These are phyloP conservation scores for Hestina assimilis DNA, from an alignment of 1,140 invertebrate genomes.

Conservation along the genomic window DNA sequence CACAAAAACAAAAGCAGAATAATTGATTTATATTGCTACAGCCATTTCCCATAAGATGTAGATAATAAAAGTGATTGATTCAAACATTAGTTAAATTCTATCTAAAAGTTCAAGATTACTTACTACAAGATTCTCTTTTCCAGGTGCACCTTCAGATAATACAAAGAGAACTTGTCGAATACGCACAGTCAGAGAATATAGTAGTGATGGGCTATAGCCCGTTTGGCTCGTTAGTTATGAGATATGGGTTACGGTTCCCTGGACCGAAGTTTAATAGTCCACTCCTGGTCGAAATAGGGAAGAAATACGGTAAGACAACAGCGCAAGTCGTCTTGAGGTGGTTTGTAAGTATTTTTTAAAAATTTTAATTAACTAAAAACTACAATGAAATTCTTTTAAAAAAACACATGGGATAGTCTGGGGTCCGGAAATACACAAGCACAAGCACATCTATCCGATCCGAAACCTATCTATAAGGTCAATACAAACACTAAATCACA, in stretches of 20 bases:
- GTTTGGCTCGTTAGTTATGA: slow-evolving; percentile 82
- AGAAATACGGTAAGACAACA: slow-evolving; percentile 84
- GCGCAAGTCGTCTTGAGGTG: slow-evolving; percentile 83
- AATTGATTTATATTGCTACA: too few relatives aligned
- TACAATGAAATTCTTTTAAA: not conserved
- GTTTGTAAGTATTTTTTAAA: slow-evolving; percentile 75
- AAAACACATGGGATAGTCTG: too few relatives aligned
- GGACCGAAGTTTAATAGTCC: slow-evolving; percentile 81
- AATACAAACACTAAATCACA: too few relatives aligned
- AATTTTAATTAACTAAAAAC: not conserved
- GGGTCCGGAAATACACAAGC: too few relatives aligned
- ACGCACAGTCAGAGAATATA: slow-evolving; percentile 83
- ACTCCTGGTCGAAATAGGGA: slow-evolving; percentile 80
- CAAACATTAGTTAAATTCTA: too few relatives aligned
- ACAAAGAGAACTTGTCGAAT: slow-evolving; percentile 84
- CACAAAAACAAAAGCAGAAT: too few relatives aligned
- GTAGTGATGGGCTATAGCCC: slow-evolving; percentile 89
- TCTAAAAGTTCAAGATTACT: too few relatives aligned
- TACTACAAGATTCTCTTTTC: slow-evolving; percentile 49
- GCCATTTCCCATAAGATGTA: too few relatives aligned
- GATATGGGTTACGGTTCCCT: slow-evolving; percentile 68
- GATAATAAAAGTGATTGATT: too few relatives aligned
- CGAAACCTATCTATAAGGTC: too few relatives aligned
- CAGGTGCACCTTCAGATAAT: slow-evolving; percentile 71
- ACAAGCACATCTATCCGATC: too few relatives aligned